phyloP scores from a whole-genome alignment of 1,140 invertebrate species.

The Aphidius gifuensis region DNA sequence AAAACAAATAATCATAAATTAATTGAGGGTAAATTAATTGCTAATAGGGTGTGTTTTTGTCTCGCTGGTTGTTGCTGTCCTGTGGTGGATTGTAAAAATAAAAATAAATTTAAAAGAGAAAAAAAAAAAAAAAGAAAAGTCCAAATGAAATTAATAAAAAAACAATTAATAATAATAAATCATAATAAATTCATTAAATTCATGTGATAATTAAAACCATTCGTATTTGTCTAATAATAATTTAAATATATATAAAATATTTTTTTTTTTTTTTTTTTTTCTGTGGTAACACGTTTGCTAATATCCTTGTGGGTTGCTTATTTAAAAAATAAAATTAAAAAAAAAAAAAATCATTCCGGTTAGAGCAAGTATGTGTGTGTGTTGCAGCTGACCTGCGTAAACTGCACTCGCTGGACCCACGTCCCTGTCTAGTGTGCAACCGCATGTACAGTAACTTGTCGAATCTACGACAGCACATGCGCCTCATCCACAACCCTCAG shows the following conservation, averaged over 20 bases:
- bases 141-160: no score
- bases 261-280: conserved; percentile 32
- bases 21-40: conserved; percentile 36
- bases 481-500: conserved; percentile 75
- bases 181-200: conserved; percentile 8
- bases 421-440: conserved; percentile 72
- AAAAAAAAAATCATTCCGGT: conserved; percentile 40
- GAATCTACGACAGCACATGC: conserved; percentile 76
- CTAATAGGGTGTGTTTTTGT: conserved; percentile 45
- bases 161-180: conserved; percentile 13
- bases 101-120: no score
- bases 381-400: conserved; percentile 60
- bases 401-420: conserved; percentile 66
- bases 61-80: conserved; percentile 57
- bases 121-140: no score
- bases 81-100: conserved; percentile 48
- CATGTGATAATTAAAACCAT: no score
- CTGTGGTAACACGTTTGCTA: conserved; percentile 49
- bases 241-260: conserved; percentile 15
- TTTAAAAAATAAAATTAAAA: conserved; percentile 14
- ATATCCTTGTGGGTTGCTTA: conserved; percentile 53
- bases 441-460: conserved; percentile 78
- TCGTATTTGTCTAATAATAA: conserved; percentile 20
- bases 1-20: no score
- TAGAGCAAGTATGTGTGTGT: conserved; percentile 58